A percentile compares a stretch with the other conserved stretches of the same genome.
Evolutionary conservation across 2,797 vertebrate species (phyloP).

Genomic region (Australoheros facetus): DNA sequence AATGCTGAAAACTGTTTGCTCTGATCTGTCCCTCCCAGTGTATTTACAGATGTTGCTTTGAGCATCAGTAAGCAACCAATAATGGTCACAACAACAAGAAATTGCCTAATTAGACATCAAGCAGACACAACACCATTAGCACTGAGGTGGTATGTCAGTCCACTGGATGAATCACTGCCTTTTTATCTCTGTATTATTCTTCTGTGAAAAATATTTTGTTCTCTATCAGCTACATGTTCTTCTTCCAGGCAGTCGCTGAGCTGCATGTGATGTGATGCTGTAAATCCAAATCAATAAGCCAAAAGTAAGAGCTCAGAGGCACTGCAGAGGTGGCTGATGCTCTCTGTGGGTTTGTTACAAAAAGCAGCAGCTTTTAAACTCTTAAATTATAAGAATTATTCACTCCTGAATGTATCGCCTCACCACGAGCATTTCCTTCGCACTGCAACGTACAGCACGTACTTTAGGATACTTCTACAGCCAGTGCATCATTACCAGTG

Average conservation of each 20-base stretch:
- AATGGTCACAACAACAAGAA: neutral
- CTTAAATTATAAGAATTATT: neutral
- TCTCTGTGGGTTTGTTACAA: neutral
- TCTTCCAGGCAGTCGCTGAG: neutral
- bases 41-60: neutral
- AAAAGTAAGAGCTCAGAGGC: neutral
- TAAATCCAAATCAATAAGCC: neutral
- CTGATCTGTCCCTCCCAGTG: neutral
- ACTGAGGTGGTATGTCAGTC: neutral
- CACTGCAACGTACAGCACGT: neutral
- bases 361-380: neutral
- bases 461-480: neutral
- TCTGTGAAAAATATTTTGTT: neutral
- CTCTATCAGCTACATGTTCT: neutral
- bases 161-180: neutral
- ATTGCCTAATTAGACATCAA: constrained; percentile 1
- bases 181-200: neutral
- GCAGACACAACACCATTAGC: neutral
- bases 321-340: neutral
- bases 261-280: neutral
- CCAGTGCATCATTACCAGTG: neutral
- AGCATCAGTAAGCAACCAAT: neutral
- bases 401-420: neutral
- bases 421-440: neutral
- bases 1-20: neutral